Base-by-base conservation (phyloP, 1,140 invertebrate species). In the Drosophila novamexicana region DNA sequence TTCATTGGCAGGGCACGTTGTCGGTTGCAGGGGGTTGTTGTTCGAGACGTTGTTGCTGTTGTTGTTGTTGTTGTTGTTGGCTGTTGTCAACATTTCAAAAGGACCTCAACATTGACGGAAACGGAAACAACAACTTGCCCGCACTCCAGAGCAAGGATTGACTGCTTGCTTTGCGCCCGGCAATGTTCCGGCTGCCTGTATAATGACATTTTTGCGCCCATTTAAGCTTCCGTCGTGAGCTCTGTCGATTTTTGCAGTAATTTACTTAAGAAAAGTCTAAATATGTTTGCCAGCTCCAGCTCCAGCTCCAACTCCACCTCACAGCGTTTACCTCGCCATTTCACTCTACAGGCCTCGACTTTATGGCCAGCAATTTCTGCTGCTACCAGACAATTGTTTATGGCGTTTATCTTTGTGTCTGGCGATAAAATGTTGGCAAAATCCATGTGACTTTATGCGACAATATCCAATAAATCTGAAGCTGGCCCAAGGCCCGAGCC, bases 191-290 rank as follows among this genome's bases (percentile, higher is more conserved):
- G 67, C 72, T 82, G 76, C 49, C 72, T 76, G 22, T 73, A 88
- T 86, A 86, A 86, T 86, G 82, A 86, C 83, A 86, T 86, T 88
- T 85, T 86, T 86, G 82, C 76, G 79, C 82, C 82, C 82, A 86
- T 86, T 86, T 83, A 58, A 79, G 76, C 79, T 88, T 88, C 82
- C 83, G 77, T 79, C 39, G 50, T 52, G 53, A 75, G 54, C 68
- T 44, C 57, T 84, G 63, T 83, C 82, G 79, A 83, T 83, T 79
- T 88, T 63, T 71, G 83, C 83, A 77, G 82, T 86, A 86, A 86
- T 86, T 86, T 86, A 86, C 82, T 86, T 86, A 88, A 86, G 82
- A 79, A 86, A 79, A 75, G 61, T 86, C 81, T 71, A 85, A 85
- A 81, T 84, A 88, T 71, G 65, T 69, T 71, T 78, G 42, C 50